These are phyloP conservation scores for Glaucomys volans DNA, from an alignment of 2,113 vertebrate species.

Conservation along the genomic window DNA sequence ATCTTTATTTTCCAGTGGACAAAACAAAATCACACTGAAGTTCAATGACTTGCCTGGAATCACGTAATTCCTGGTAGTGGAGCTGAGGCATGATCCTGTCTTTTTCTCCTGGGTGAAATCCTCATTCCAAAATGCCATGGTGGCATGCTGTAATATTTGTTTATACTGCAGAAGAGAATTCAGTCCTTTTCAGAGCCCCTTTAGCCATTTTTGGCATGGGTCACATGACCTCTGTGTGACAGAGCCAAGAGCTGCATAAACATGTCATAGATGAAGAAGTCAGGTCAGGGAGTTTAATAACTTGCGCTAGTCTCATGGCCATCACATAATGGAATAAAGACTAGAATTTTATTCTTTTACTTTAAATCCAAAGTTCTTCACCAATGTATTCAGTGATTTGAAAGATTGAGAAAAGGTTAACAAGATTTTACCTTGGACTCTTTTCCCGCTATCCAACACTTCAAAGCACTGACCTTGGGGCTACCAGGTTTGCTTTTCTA, in stretches of 20 bases:
- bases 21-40: background rate
- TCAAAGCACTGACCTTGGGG: constrained; percentile 1
- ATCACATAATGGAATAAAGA: background rate
- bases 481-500: background rate
- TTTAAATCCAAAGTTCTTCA: constrained; percentile 17
- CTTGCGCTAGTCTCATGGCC: background rate
- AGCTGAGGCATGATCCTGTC: background rate
- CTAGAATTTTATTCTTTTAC: background rate
- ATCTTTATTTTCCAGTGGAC: background rate
- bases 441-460: background rate
- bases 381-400: background rate
- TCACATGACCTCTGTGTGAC: background rate
- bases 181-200: background rate
- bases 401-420: background rate
- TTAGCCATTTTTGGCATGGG: background rate
- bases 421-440: background rate
- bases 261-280: background rate
- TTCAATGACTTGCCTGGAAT: background rate
- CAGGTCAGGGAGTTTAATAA: background rate
- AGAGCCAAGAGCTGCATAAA: background rate
- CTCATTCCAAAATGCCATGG: background rate
- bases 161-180: background rate
- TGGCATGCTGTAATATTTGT: background rate
- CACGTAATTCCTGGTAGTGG: background rate
- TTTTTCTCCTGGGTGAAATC: background rate